A percentile compares a stretch with the other conserved stretches of the same genome.
These are phyloP conservation scores for Ctenochaetus hawaiiensis DNA, from an alignment of 2,797 vertebrate genomes.

Conservation along the genomic window DNA sequence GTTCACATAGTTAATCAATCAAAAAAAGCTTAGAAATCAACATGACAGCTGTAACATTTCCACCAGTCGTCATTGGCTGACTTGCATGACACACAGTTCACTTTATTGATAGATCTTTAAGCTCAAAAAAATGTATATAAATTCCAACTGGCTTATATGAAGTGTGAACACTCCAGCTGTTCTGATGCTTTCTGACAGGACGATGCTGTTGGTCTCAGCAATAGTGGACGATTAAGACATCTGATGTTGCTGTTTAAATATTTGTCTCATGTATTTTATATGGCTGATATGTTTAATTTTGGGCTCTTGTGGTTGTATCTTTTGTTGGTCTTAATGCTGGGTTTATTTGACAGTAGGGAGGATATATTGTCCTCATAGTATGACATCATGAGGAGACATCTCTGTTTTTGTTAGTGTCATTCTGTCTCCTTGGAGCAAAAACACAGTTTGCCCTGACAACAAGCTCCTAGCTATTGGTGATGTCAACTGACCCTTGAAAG, in stretches of 20 bases:
- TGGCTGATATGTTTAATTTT: slow-evolving; percentile 60
- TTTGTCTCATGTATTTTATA: slow-evolving; percentile 48
- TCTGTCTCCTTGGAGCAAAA: slow-evolving; percentile 74
- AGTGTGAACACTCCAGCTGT: too few species aligned
- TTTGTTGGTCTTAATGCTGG: slow-evolving; percentile 65
- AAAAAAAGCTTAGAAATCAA: too few species aligned
- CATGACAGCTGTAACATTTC: too few species aligned
- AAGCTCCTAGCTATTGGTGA: slow-evolving; percentile 38
- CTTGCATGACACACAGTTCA: too few species aligned
- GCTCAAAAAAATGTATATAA: too few species aligned
- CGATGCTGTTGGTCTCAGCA: slow-evolving; percentile 6
- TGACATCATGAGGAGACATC: slow-evolving; percentile 68
- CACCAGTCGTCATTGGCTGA: too few species aligned
- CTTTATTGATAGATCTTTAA: too few species aligned
- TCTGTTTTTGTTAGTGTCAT: slow-evolving; percentile 76
- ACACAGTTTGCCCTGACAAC: slow-evolving; percentile 64
- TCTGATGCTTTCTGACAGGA: too few species aligned
- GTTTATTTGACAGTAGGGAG: slow-evolving; percentile 71
- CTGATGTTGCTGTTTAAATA: slow-evolving; percentile 45
- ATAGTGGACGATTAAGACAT: not conserved
- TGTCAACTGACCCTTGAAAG: slow-evolving; percentile 58
- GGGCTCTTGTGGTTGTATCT: slow-evolving; percentile 44
- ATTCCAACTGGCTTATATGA: too few species aligned
- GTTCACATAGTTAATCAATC: too few species aligned
- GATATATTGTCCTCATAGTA: slow-evolving; percentile 41